A percentile compares a stretch with the other conserved stretches of the same genome.
Conservation (phyloP, 1,140 invertebrate species). For the Drosophila simulans region DNA sequence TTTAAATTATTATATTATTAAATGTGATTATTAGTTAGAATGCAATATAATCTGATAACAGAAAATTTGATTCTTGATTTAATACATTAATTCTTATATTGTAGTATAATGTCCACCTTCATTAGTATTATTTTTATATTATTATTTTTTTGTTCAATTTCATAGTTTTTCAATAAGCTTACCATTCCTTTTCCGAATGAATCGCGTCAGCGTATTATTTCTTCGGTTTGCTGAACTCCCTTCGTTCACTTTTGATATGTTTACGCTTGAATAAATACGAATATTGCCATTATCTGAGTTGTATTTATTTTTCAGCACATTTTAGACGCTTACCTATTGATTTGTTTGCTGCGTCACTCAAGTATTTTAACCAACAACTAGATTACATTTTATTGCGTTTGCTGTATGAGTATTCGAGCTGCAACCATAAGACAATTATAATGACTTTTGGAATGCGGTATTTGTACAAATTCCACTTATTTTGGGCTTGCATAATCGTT, state of each 20-base stretch:
- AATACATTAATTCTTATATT: not conserved
- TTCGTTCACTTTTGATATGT: constrained; percentile 14
- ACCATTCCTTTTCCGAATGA: not conserved
- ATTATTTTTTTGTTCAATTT: too few species aligned
- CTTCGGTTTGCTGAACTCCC: constrained; percentile 9
- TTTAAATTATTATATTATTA: too few species aligned
- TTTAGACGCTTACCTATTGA: constrained; percentile 6
- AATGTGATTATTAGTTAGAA: too few species aligned
- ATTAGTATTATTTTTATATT: too few species aligned
- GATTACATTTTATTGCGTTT: constrained; percentile 15
- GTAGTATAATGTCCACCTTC: too few species aligned
- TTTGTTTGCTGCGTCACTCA: constrained; percentile 12
- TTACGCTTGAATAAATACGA: constrained; percentile 62
- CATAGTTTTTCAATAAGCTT: too few species aligned
- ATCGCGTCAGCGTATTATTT: not conserved
- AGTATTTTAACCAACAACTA: constrained; percentile 9
- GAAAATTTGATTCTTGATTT: not conserved
- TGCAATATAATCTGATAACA: too few species aligned
- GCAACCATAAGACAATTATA: not conserved
- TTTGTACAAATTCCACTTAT: not conserved
- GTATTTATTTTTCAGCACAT: constrained; percentile 14
- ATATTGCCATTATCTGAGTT: constrained; percentile 48
- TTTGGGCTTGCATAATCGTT: not conserved
- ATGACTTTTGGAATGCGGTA: not conserved
- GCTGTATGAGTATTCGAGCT: not conserved